These are phyloP conservation scores for Tillus elongatus DNA, from an alignment of 2,888 invertebrate genomes.

Conservation along the genomic window DNA sequence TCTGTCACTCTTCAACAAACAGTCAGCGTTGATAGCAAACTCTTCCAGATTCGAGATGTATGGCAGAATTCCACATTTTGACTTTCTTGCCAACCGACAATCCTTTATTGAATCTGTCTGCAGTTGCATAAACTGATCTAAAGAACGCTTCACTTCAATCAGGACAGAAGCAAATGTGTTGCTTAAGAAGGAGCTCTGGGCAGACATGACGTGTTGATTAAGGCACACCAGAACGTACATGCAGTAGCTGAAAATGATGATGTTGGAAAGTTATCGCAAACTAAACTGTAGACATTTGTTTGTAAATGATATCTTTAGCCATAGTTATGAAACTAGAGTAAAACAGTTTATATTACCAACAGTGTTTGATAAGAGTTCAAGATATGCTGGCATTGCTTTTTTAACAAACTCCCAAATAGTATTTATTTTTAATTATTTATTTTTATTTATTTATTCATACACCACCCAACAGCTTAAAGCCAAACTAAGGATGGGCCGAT, in stretches of 20 bases:
- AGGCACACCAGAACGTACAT: slow-evolving; percentile 88
- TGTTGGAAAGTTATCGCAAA: too few relatives aligned
- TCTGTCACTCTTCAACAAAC: slow-evolving; percentile 79
- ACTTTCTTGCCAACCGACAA: slow-evolving; percentile 59
- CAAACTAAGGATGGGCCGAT: too few relatives aligned
- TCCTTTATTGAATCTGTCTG: slow-evolving; percentile 76
- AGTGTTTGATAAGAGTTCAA: too few relatives aligned
- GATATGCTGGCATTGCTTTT: too few relatives aligned
- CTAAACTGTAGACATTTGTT: too few relatives aligned
- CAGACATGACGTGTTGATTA: slow-evolving; percentile 86
- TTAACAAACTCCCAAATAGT: too few relatives aligned
- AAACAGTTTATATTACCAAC: too few relatives aligned
- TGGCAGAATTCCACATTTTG: slow-evolving; percentile 82
- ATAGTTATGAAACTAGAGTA: too few relatives aligned
- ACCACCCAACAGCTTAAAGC: too few relatives aligned
- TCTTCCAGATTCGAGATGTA: slow-evolving; percentile 87
- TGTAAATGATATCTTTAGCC: too few relatives aligned
- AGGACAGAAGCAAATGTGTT: slow-evolving; percentile 80
- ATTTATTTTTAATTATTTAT: too few relatives aligned
- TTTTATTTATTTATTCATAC: too few relatives aligned
- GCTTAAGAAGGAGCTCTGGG: slow-evolving; percentile 79
- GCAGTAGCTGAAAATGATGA: slow-evolving; percentile 74
- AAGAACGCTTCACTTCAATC: slow-evolving; percentile 80
- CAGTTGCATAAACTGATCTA: slow-evolving; percentile 83
- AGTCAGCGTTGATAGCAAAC: slow-evolving; percentile 79